These are phyloP conservation scores for Lamprologus ornatipinnis DNA, from an alignment of 2,113 vertebrate genomes.

Conservation along the genomic window DNA sequence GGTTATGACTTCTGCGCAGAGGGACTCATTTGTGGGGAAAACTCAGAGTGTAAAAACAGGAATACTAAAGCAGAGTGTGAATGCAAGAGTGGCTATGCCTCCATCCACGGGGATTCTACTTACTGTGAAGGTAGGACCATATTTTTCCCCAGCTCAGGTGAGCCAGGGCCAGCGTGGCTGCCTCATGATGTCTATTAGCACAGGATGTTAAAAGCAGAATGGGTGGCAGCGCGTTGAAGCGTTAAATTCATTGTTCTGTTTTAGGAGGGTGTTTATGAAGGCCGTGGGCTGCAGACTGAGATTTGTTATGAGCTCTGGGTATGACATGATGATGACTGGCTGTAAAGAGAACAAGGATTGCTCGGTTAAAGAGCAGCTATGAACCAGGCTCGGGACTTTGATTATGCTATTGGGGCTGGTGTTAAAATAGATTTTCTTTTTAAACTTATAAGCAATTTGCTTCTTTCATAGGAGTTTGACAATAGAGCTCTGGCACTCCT, in stretches of 20 bases:
- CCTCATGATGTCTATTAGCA: not conserved
- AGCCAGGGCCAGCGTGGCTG: not conserved
- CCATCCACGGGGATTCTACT: constrained; percentile 82
- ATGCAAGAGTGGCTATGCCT: constrained; percentile 84
- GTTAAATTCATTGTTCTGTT: not conserved
- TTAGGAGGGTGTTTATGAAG: not conserved
- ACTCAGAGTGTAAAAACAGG: constrained; percentile 89
- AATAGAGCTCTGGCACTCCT: not conserved
- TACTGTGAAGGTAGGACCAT: constrained; percentile 88
- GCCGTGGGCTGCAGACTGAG: not conserved
- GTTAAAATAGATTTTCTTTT: not conserved
- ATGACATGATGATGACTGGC: not conserved
- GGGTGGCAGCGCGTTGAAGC: not conserved
- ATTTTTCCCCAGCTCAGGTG: not conserved
- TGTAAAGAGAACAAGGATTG: not conserved
- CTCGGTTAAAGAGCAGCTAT: not conserved
- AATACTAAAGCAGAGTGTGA: constrained; percentile 89
- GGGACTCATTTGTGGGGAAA: constrained; percentile 88
- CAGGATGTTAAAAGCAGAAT: not conserved
- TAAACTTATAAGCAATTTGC: not conserved
- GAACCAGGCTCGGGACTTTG: not conserved
- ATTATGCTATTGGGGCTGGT: not conserved
- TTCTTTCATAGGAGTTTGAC: not conserved
- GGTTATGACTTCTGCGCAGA: constrained; percentile 94
- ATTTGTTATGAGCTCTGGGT: not conserved